Conservation (phyloP, 2,797 vertebrate genomes). For the Mormyrops attenuatus region DNA sequence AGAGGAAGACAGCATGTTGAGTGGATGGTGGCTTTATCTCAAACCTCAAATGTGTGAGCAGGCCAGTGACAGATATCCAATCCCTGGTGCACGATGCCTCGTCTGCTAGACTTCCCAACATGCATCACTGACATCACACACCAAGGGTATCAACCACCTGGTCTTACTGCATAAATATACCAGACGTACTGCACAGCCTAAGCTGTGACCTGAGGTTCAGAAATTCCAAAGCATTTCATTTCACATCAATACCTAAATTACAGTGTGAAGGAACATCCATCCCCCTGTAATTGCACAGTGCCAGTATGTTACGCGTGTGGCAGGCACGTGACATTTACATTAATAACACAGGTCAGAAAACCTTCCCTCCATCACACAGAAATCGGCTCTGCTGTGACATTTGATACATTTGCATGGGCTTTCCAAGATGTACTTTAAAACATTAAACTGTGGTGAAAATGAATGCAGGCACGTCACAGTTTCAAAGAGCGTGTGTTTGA, state of each 20-base stretch:
- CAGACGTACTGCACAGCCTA: neutral
- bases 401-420: slow-evolving; percentile 39
- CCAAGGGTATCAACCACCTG: neutral
- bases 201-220: neutral
- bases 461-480: slow-evolving; percentile 28
- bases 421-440: neutral
- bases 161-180: neutral
- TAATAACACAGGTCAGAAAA: slow-evolving; percentile 13
- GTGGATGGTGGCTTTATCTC: neutral
- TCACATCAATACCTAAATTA: slow-evolving; percentile 6
- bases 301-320: neutral
- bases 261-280: neutral
- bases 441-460: slow-evolving; percentile 41
- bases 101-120: neutral
- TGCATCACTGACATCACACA: neutral
- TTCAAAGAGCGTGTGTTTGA: neutral
- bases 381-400: slow-evolving; percentile 47
- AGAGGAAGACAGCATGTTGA: neutral
- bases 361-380: slow-evolving; percentile 33
- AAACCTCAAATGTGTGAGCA: neutral
- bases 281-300: neutral
- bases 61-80: neutral
- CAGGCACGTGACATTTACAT: slow-evolving; percentile 11
- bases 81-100: neutral
- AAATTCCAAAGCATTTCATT: slow-evolving; percentile 5